Evolutionary conservation across 2,888 invertebrate genomes (phyloP).

Genomic region (Halocaridina rubra): DNA sequence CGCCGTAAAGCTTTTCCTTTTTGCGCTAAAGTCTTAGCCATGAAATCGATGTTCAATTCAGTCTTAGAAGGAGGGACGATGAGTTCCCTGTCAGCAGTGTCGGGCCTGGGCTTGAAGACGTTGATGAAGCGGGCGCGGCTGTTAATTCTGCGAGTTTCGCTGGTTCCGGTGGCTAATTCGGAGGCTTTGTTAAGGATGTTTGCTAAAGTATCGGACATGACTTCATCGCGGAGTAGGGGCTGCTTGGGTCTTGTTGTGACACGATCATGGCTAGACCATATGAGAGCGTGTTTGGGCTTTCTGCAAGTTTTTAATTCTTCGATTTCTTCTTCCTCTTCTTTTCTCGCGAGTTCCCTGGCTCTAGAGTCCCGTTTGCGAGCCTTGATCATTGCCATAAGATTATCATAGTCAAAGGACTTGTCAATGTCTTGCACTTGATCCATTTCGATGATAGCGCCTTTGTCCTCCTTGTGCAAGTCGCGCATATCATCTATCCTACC

Average conservation of each 20-base stretch:
- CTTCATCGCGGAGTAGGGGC: slow-evolving; percentile 27
- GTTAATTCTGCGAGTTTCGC: slow-evolving; percentile 52
- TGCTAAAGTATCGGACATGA: slow-evolving; percentile 55
- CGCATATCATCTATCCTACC: slow-evolving; percentile 27
- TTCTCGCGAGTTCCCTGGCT: background rate
- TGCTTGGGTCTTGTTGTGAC: slow-evolving; percentile 26
- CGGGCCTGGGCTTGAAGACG: slow-evolving; percentile 45
- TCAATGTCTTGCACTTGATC: background rate
- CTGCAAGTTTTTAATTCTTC: slow-evolving; percentile 11
- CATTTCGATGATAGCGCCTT: background rate
- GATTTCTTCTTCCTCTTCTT: background rate
- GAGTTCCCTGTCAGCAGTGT: slow-evolving; percentile 53
- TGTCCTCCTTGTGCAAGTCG: background rate
- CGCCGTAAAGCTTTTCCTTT: slow-evolving; percentile 44
- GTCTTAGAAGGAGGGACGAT: slow-evolving; percentile 44
- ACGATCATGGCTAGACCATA: background rate
- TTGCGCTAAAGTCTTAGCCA: slow-evolving; percentile 58
- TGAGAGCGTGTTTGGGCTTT: slow-evolving; percentile 9
- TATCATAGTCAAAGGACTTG: slow-evolving; percentile 3
- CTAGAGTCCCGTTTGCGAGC: slow-evolving; percentile 3
- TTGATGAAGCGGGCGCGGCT: slow-evolving; percentile 59
- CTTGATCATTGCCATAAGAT: slow-evolving; percentile 3
- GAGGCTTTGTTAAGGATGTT: slow-evolving; percentile 55
- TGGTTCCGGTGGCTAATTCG: slow-evolving; percentile 29
- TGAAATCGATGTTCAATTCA: slow-evolving; percentile 61